Evolutionary conservation across 2,888 invertebrate genomes (phyloP).

Genomic region (Agrilus cyanescens): DNA sequence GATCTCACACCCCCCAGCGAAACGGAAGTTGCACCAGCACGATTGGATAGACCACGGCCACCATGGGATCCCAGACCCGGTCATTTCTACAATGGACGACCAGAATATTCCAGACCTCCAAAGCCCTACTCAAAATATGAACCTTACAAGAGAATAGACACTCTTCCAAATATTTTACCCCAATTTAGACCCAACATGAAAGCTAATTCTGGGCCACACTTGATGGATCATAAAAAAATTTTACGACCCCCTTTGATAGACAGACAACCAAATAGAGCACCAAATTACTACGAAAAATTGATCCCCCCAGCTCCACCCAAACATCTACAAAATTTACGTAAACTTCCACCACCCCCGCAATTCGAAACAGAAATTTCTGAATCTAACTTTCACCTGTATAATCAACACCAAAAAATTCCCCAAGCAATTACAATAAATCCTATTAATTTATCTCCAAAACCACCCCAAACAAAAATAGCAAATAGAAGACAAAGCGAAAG

Average conservation of each 20-base stretch:
- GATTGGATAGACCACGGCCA: conserved; percentile 31
- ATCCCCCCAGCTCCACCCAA: conserved; percentile 32
- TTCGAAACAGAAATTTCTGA: too few relatives aligned
- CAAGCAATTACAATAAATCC: conserved; percentile 8
- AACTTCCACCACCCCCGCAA: conserved; percentile 33
- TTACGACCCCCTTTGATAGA: conserved; percentile 33
- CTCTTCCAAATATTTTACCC: conserved; percentile 55
- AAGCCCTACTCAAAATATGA: conserved; percentile 24
- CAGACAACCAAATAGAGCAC: conserved; percentile 33
- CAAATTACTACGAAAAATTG: conserved; percentile 35
- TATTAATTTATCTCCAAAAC: conserved; percentile 19
- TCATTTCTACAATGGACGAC: conserved; percentile 34
- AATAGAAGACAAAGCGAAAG: conserved; percentile 37
- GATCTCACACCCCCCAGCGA: conserved; percentile 38
- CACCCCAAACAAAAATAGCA: conserved; percentile 36
- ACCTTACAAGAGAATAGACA: conserved; percentile 32
- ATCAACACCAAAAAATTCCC: conserved; percentile 2
- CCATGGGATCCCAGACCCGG: conserved; percentile 38
- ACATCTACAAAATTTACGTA: conserved; percentile 37
- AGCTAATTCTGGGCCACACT: conserved; percentile 34
- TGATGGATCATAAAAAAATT: conserved; percentile 18
- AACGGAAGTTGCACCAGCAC: conserved; percentile 19
- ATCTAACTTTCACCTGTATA: background rate
- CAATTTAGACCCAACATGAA: conserved; percentile 60
- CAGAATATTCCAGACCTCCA: conserved; percentile 33